These are phyloP conservation scores for Pristionchus mayeri DNA, from an alignment of 2,888 invertebrate genomes.

Conservation along the genomic window DNA sequence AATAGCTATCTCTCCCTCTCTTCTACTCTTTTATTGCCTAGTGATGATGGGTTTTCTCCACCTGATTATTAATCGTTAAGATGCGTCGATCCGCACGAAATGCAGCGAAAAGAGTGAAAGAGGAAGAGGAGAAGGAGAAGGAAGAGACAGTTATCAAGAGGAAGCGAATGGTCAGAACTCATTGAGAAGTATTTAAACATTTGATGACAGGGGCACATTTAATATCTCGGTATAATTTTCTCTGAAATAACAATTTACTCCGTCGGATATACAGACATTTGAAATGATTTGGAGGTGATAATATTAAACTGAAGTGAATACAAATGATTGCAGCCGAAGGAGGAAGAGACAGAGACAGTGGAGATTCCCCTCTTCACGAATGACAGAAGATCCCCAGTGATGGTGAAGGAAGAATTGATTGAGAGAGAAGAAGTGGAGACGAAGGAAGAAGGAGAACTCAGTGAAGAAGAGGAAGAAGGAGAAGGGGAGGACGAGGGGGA, in stretches of 20 bases:
- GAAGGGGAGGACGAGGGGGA: background rate
- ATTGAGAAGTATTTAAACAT: background rate
- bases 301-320: background rate
- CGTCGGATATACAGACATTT: background rate
- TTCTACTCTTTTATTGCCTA: background rate
- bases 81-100: conserved; percentile 26
- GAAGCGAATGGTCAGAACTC: background rate
- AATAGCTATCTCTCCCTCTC: background rate
- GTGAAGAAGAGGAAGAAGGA: background rate
- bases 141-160: background rate
- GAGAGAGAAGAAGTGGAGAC: no score
- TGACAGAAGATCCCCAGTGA: background rate
- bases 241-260: no score
- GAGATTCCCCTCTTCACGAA: background rate
- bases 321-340: background rate
- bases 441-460: conserved; percentile 33
- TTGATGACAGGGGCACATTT: no score
- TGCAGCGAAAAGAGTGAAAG: background rate
- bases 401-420: no score
- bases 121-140: conserved; percentile 24
- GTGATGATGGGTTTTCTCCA: background rate
- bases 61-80: background rate
- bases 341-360: background rate
- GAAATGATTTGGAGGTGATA: background rate
- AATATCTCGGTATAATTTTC: no score